Evolutionary conservation across 2,888 invertebrate species (phyloP), one percentile per base, ranked within the genome.

Genomic region (Sphaerophoria taeniata): DNA sequence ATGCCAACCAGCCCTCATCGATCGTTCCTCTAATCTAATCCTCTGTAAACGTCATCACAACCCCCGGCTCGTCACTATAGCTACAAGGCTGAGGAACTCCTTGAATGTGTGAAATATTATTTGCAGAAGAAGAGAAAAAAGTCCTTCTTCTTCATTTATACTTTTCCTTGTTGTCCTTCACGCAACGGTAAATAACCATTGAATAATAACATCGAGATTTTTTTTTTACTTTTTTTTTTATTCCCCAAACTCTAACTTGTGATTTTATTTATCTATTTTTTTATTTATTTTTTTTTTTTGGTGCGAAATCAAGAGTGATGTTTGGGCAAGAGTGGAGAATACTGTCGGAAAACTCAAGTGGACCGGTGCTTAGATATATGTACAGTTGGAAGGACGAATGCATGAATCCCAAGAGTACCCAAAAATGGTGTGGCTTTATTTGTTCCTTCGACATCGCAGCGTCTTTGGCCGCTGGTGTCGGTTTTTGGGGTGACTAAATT

Each of bases 111-210:
- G 81, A 81, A 77, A 81, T 81, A 77, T 77, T 70, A 81, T 77
- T 81, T 76, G 69, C 70, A 49, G 6, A 16, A 47, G 60, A 34
- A 9, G 39, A 31, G 14, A 65, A 61, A 53, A 9, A 55, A 77
- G 69, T 53, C 73, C 49, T 71, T 74, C 65, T 51, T 53, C 31
- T 63, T 53, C n/a, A 53, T 65, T 72, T 77, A 24, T 70, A 45
- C 70, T 34, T 56, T 51, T 61, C 53, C 31, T 70, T 80, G 75
- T 80, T 85, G 85, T 85, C 85, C 85, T 81, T 85, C 81, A 85
- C 81, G 85, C 81, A 77, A 81, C 81, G 81, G 85, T 77, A 77
- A 85, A 85, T 81, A 81, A 73, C 76, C 73, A 81, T 81, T 85
- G 81, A 81, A 81, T 80, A 81, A 85, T 80, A 73, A 81, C 72